A percentile compares a stretch with the other conserved stretches of the same genome.
Evolutionary conservation across 2,888 invertebrate species (phyloP).

Genomic region (Nephrocerus scutellatus): DNA sequence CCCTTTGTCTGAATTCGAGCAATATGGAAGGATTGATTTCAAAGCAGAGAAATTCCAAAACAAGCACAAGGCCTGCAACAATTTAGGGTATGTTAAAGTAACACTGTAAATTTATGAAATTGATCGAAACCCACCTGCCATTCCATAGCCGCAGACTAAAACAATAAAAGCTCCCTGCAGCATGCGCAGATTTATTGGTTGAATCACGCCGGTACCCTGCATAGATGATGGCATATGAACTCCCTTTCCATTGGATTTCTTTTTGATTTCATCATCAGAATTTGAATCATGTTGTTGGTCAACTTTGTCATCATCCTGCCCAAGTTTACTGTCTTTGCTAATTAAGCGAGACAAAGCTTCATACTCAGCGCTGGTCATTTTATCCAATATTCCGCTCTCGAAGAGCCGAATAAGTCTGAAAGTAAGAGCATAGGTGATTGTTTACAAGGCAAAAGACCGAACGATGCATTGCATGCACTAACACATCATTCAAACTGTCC

Average conservation of each 20-base stretch:
- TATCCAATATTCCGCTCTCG: conserved; percentile 67
- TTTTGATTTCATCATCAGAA: no score
- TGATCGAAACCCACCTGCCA: conserved; percentile 51
- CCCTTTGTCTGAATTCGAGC: no score
- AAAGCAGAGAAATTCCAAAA: no score
- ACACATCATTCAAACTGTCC: conserved; percentile 68
- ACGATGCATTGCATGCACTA: conserved; percentile 32
- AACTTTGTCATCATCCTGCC: neutral
- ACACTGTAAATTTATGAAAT: no score
- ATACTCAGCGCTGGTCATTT: conserved; percentile 71
- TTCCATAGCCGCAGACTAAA: conserved; percentile 56
- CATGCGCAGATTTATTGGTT: conserved; percentile 64
- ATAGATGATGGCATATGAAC: conserved; percentile 29
- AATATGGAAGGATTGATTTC: no score
- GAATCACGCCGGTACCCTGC: conserved; percentile 40
- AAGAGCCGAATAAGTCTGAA: conserved; percentile 63
- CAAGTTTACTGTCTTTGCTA: conserved; percentile 30
- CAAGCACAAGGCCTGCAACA: no score
- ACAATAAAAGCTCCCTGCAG: conserved; percentile 67
- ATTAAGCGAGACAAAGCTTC: conserved; percentile 58
- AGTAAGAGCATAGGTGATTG: conserved; percentile 1
- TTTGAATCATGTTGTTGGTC: conserved; percentile 8
- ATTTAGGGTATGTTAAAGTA: no score
- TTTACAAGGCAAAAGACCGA: neutral
- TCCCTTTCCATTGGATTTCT: no score